These are phyloP conservation scores for Epinephelus coioides DNA, from an alignment of 2,797 vertebrate species.

Conservation along the genomic window DNA sequence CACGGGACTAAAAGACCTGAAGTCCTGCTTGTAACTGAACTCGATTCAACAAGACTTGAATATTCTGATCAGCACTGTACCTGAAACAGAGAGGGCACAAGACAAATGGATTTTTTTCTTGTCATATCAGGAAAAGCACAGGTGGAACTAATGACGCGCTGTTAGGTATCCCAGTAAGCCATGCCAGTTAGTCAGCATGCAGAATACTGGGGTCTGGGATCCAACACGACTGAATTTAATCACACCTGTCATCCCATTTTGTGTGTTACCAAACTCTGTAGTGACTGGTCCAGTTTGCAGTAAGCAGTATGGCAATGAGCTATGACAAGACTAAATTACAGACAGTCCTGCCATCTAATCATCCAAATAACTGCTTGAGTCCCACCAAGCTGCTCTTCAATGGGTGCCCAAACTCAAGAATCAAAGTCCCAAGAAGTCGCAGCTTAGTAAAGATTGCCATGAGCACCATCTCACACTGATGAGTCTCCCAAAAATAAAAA, in stretches of 20 bases:
- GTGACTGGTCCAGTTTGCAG: not conserved
- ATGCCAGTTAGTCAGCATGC: conserved; percentile 8
- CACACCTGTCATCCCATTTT: not conserved
- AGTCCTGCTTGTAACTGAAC: not conserved
- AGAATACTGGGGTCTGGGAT: not conserved
- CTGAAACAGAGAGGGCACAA: not conserved
- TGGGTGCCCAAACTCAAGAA: not conserved
- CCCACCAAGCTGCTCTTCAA: not conserved
- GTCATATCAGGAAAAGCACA: conserved; percentile 9
- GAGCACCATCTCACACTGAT: not conserved
- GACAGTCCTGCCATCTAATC: not conserved
- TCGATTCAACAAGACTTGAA: conserved; percentile 5
- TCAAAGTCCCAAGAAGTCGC: not conserved
- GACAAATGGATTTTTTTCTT: not conserved
- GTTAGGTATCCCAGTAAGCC: not conserved
- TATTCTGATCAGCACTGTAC: not conserved
- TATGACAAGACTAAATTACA: not conserved
- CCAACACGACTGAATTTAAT: conserved; percentile 1
- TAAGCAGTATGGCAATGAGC: not conserved
- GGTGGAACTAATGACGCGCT: conserved; percentile 27
- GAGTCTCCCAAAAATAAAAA: not conserved
- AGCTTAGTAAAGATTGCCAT: not conserved
- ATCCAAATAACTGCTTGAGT: not conserved
- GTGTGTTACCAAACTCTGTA: not conserved
- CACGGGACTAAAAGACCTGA: not conserved